phyloP scores from a whole-genome alignment of 2,797 vertebrate genomes.

The Cygnus olor region DNA sequence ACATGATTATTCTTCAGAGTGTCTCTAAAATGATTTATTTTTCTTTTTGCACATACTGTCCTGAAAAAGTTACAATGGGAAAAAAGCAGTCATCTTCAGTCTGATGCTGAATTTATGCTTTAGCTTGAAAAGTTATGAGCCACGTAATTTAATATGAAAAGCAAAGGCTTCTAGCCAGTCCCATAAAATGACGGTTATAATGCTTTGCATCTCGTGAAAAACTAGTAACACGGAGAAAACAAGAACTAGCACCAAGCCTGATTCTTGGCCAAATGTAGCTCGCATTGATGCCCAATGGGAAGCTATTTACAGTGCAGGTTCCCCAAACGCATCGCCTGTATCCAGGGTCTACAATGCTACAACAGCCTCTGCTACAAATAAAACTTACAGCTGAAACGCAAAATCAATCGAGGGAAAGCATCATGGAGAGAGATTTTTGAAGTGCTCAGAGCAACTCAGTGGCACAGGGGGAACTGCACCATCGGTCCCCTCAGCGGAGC shows the following conservation, averaged over 20 bases:
- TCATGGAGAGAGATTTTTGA: not conserved
- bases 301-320: not conserved
- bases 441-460: not conserved
- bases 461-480: not conserved
- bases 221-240: not conserved
- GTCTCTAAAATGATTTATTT: not conserved
- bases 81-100: not conserved
- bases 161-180: not conserved
- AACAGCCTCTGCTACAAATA: not conserved
- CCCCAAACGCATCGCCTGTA: not conserved
- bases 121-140: not conserved
- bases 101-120: not conserved
- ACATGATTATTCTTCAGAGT: not conserved
- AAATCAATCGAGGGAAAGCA: not conserved
- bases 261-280: not conserved
- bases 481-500: not conserved
- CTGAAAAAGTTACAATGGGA: not conserved
- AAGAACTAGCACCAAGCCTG: not conserved
- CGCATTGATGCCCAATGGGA: not conserved
- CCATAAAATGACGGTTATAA: not conserved
- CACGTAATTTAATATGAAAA: not conserved
- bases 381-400: not conserved
- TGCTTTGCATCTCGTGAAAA: not conserved
- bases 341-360: not conserved
- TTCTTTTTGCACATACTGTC: not conserved